phyloP scores from a whole-genome alignment of 2,113 vertebrate genomes.

The Oplegnathus fasciatus region DNA sequence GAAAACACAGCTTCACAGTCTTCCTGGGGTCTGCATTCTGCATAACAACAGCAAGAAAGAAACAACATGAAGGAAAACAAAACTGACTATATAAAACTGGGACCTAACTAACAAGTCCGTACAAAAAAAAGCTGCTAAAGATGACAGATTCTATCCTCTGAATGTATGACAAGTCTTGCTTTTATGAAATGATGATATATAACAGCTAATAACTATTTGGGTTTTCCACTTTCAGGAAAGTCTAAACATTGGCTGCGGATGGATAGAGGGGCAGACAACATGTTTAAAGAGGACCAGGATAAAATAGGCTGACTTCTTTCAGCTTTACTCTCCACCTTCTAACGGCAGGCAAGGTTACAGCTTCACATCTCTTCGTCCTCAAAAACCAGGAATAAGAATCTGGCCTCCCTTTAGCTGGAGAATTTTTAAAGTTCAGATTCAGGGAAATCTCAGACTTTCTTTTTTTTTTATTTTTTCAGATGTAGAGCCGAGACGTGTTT shows the following conservation, averaged over 20 bases:
- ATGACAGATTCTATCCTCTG: not conserved
- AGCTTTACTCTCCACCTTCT: constrained; percentile 18
- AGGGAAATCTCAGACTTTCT: constrained; percentile 25
- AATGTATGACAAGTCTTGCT: not conserved
- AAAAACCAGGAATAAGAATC: constrained; percentile 30
- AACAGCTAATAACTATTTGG: not conserved
- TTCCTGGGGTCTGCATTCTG: not conserved
- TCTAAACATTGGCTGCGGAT: not conserved
- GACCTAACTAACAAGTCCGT: not conserved
- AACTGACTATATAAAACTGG: not conserved
- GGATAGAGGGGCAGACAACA: not conserved
- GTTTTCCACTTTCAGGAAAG: not conserved
- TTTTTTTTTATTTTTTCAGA: constrained; percentile 35
- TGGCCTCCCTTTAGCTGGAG: constrained; percentile 23
- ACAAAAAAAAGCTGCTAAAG: not conserved
- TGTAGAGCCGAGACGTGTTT: constrained; percentile 53
- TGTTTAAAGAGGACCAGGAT: constrained; percentile 8
- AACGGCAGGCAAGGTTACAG: not conserved
- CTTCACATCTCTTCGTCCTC: constrained; percentile 24
- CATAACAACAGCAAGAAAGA: not conserved
- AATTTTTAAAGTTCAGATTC: constrained; percentile 61
- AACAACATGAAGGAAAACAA: not conserved
- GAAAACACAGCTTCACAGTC: not conserved
- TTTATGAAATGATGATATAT: not conserved
- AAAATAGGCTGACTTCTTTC: not conserved